Evolutionary conservation across 2,113 vertebrate species (phyloP).

Genomic region (Dolichotis patagonum): DNA sequence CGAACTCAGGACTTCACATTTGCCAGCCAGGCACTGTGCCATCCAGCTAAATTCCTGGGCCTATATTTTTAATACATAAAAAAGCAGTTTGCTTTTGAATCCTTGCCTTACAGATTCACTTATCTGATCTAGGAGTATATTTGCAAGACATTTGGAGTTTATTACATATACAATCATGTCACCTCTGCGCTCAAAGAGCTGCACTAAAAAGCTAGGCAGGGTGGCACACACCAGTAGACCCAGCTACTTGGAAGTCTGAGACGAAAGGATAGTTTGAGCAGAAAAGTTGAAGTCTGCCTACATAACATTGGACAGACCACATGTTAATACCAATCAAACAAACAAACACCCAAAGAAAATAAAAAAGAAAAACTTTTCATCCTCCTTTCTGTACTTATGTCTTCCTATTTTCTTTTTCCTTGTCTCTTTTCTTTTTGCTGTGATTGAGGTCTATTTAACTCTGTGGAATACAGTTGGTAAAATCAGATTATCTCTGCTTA

Average conservation of each 20-base stretch:
- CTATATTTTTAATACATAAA: too few species aligned
- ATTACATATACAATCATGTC: background rate
- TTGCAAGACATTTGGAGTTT: background rate
- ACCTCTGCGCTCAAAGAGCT: background rate
- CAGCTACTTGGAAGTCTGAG: background rate
- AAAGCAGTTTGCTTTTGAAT: background rate
- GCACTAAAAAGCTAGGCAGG: background rate
- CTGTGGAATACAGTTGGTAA: background rate
- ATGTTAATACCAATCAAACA: background rate
- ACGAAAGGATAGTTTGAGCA: too few species aligned
- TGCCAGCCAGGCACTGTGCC: too few species aligned
- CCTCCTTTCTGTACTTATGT: background rate
- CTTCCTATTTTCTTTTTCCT: background rate
- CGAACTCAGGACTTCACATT: too few species aligned
- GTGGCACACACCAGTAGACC: too few species aligned
- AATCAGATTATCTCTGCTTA: background rate
- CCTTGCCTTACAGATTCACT: background rate
- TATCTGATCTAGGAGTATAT: background rate
- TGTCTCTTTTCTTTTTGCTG: background rate
- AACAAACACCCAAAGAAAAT: background rate
- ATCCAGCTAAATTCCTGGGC: too few species aligned
- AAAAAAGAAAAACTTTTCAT: background rate
- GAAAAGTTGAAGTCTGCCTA: background rate
- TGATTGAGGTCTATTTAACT: background rate
- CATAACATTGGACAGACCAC: background rate